Conservation (phyloP, 2,888 invertebrate species). For the Platypus cylindrus region DNA sequence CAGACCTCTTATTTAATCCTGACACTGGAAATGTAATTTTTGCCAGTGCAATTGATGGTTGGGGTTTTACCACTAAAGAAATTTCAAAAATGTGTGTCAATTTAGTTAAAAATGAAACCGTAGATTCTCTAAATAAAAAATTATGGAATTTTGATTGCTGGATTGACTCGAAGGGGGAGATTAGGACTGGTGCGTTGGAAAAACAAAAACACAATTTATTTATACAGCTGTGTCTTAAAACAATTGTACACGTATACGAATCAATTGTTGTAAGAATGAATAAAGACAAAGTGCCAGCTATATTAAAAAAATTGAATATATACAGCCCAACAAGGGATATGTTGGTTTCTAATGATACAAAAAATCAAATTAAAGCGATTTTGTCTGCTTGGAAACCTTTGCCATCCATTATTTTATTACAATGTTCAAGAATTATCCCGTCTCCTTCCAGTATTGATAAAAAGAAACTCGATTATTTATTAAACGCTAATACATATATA, state of each 20-base stretch:
- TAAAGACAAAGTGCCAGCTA: constrained; percentile 54
- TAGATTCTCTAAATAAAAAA: constrained; percentile 59
- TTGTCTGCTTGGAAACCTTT: constrained; percentile 85
- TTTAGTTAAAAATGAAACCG: constrained; percentile 43
- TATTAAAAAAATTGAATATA: constrained; percentile 66
- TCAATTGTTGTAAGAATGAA: constrained; percentile 64
- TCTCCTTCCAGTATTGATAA: constrained; percentile 62
- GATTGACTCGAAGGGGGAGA: constrained; percentile 72
- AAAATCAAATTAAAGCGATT: constrained; percentile 66
- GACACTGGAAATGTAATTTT: constrained; percentile 92
- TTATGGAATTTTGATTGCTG: constrained; percentile 90
- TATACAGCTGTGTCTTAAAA: constrained; percentile 82
- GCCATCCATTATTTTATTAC: constrained; percentile 65
- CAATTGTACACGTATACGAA: constrained; percentile 83
- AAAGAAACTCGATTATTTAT: constrained; percentile 70
- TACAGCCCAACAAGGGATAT: constrained; percentile 64
- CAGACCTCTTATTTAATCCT: constrained; percentile 64
- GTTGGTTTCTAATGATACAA: constrained; percentile 56
- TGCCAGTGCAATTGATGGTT: constrained; percentile 91
- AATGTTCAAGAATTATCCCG: constrained; percentile 71
- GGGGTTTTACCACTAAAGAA: constrained; percentile 57
- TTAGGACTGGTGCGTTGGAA: constrained; percentile 78
- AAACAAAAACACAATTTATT: constrained; percentile 89
- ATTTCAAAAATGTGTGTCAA: constrained; percentile 27
- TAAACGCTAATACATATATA: constrained; percentile 47